These are phyloP conservation scores for Anhinga rufa DNA, from an alignment of 2,113 vertebrate species.

Conservation along the genomic window DNA sequence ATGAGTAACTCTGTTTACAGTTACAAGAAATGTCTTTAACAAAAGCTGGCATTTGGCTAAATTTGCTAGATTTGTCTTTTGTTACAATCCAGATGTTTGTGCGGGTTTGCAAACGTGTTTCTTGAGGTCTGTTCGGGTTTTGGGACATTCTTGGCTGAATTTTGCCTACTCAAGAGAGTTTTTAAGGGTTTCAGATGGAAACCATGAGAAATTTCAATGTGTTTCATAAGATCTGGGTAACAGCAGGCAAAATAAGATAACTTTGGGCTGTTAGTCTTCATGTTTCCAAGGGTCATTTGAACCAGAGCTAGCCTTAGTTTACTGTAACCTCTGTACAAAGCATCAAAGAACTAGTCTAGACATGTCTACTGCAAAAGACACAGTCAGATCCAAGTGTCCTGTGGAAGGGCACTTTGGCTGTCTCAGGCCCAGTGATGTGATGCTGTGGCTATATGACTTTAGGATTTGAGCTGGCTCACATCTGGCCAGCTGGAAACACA, in stretches of 20 bases:
- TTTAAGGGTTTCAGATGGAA: constrained; percentile 38
- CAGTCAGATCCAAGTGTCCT: background rate
- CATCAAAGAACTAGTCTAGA: background rate
- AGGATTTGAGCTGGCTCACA: background rate
- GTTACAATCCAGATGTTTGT: constrained; percentile 22
- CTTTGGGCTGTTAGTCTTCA: background rate
- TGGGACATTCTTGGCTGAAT: constrained; percentile 22
- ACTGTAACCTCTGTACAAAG: background rate
- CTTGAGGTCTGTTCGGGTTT: background rate
- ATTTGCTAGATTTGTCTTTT: constrained; percentile 13
- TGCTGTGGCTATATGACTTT: background rate
- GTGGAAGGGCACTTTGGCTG: background rate
- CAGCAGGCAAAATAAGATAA: constrained; percentile 5
- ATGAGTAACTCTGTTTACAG: constrained; percentile 15
- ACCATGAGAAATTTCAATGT: constrained; percentile 2
- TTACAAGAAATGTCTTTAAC: constrained; percentile 27
- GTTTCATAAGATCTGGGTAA: constrained; percentile 32
- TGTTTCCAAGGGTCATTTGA: background rate
- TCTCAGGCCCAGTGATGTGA: background rate
- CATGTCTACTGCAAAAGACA: background rate
- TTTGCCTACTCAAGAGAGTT: background rate
- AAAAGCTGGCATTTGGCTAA: constrained; percentile 39
- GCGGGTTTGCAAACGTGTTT: background rate
- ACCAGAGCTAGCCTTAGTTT: background rate
- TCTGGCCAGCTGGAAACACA: background rate